A percentile compares a stretch with the other conserved stretches of the same genome.
phyloP scores from a whole-genome alignment of 2,888 invertebrate species.

The Gortyna flavago region DNA sequence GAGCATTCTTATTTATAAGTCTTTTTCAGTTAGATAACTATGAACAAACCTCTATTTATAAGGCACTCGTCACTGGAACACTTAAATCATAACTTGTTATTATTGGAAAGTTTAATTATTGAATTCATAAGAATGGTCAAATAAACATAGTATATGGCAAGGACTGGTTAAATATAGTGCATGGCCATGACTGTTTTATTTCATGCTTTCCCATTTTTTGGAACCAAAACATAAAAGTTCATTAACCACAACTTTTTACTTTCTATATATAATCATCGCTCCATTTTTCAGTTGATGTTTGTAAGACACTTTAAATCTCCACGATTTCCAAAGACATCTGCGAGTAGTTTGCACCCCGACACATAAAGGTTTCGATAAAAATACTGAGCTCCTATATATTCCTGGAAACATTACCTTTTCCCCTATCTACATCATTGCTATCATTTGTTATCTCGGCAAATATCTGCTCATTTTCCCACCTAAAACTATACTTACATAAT shows the following conservation, averaged over 20 bases:
- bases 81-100: background rate
- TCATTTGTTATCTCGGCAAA: slow-evolving; percentile 13
- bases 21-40: background rate
- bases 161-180: background rate
- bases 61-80: too few species aligned
- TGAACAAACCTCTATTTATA: background rate
- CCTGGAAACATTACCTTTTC: slow-evolving; percentile 1
- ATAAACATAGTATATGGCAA: too few species aligned
- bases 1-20: background rate
- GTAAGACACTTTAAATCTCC: too few species aligned
- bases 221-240: background rate
- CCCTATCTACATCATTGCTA: background rate
- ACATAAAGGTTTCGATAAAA: background rate
- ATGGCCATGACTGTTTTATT: background rate
- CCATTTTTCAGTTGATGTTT: too few species aligned
- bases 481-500: slow-evolving; percentile 6
- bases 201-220: background rate
- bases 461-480: slow-evolving; percentile 1
- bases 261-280: too few species aligned
- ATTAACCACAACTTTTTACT: too few species aligned
- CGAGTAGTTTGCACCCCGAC: too few species aligned
- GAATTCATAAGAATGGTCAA: background rate
- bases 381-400: background rate
- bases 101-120: background rate
- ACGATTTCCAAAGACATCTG: background rate